Base-by-base conservation (phyloP, 2,113 vertebrate genomes). In the Dicentrarchus labrax region DNA sequence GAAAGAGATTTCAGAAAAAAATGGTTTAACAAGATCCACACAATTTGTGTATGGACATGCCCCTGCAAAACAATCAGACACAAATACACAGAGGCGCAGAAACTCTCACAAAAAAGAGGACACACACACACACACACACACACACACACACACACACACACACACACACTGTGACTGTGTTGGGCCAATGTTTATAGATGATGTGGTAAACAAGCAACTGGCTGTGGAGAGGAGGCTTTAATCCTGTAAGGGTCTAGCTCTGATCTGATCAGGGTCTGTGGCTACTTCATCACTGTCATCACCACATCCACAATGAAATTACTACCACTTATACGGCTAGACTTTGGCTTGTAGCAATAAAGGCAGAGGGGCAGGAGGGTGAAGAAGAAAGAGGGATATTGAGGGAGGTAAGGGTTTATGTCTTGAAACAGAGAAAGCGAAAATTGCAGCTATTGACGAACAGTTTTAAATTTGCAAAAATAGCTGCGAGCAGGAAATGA, bases 281-380 rank as follows among this genome's bases (percentile, higher is more conserved):
- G 87, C 85, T 91, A 92, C 90, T 94, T 94, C 86, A 92, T 95
- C 93, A 94, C 91, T 94, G 94, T 93, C 93, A 93, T 83, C 91
- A 78, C 86, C 85, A 89, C 89, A 85, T 91, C 90, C 89, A 84
- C 86, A 94, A 94, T 91, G 85, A 92, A 87, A 93, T 93, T 93
- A 92, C 89, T 65, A 74, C 65, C 88, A 84, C 86, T 86, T 90
- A 82, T 36, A 87, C 68, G 68, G 72, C 85, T 60, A 85, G 84
- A 80, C 85, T 87, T 62, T 82, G 65, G 83, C 88, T 88, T 65
- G 53, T 54, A 61, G 86, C 76, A 68, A 61, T 68, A 62, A 87
- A 75, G 43, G 39, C 4, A 24, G 17, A 57, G 39, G 50, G 47
- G 66, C 10, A 48, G 61, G 47, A 59, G 30, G 43, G 61, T 17